These are phyloP conservation scores for Pachyramphus minor DNA, from an alignment of 2,113 vertebrate genomes.

Conservation along the genomic window DNA sequence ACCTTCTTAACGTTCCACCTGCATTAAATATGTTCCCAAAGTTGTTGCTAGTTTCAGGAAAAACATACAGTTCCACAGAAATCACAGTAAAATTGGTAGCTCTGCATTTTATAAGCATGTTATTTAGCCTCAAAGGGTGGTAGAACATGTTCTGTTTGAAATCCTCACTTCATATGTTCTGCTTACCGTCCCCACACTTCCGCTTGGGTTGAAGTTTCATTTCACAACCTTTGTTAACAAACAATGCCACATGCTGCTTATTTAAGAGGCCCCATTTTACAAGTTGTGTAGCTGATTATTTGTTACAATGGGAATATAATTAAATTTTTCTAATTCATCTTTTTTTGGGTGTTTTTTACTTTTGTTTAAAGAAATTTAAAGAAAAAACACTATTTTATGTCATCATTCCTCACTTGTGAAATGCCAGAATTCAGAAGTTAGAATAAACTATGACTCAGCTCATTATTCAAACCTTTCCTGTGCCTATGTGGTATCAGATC, in stretches of 20 bases:
- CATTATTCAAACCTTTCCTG: neutral
- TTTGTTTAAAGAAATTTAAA: neutral
- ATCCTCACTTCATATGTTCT: neutral
- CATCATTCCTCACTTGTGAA: neutral
- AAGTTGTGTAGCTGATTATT: neutral
- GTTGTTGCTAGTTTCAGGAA: neutral
- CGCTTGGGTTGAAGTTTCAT: neutral
- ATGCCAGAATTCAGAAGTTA: neutral
- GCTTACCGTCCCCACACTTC: neutral
- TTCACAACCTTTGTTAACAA: neutral
- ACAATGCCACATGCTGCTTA: neutral
- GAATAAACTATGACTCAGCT: neutral
- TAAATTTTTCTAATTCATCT: neutral
- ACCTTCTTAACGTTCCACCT: neutral
- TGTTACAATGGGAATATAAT: neutral
- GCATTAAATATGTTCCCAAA: neutral
- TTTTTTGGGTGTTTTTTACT: neutral
- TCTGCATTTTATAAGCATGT: neutral
- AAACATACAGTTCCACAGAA: neutral
- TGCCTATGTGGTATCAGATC: neutral
- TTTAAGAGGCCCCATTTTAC: neutral
- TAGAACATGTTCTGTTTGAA: neutral
- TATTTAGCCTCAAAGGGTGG: neutral
- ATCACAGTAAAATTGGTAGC: neutral
- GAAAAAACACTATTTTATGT: neutral